Evolutionary conservation across 2,797 vertebrate species (phyloP), one percentile per base, ranked within the genome.

Genomic region (Sternotherus odoratus): DNA sequence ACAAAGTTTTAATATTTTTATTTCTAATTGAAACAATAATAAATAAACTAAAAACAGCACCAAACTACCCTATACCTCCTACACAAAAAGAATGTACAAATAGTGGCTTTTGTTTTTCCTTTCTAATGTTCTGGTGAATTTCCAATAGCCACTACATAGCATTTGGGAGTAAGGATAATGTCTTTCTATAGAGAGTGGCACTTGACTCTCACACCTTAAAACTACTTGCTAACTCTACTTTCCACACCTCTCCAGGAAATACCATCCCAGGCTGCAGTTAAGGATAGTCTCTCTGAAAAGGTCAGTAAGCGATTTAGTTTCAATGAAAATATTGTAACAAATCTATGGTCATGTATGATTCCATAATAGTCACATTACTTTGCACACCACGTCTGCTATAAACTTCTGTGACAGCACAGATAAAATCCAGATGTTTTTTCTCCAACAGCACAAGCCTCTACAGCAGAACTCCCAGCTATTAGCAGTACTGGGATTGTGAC

Each of bases 221-320:
- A 94, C 7, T 72, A 66, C 90, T 94, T 91, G 94, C 94, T 95
- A 93, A 88, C 87, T 96, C 79, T 53, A 87, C 90, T 91, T 90
- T 94, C 94, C 87, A 93, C 0, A n/a, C n/a, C 88, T 60, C 93
- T 93, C 60, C 74, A 81, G 86, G 86, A 96, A 96, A 85, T 87
- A 83, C 88, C 93, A 93, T 77, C 82, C 60, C 69, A 84, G 86
- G 24, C 53, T 95, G 57, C 17, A 83, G 36, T 91, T 89, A 92
- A 90, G 93, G 83, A 89, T 80, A 93, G 77, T 89, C 95, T 86
- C 86, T 90, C 81, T 85, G 80, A 92, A 94, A 94, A 96, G 87
- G 93, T 94, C 94, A 93, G 79, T 87, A 83, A 93, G 92, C 19
- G 93, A 95, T 89, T 92, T 91, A 83, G 75, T 89, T 84, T 66